Conservation (phyloP, 2,797 vertebrate genomes). For the Enteromius paludinosus region DNA sequence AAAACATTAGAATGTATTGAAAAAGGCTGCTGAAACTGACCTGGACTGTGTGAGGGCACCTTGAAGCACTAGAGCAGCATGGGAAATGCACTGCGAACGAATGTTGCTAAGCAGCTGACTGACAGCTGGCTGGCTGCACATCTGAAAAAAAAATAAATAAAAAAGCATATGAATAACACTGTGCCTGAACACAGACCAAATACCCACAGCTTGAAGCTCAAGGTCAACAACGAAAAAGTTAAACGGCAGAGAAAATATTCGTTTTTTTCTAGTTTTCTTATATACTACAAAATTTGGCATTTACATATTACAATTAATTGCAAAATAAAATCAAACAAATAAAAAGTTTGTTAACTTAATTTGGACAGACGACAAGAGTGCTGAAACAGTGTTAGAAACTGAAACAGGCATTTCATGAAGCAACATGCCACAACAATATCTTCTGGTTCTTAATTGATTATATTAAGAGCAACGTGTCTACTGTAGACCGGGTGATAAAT, state of each 20-base stretch:
- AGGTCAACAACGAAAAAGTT: neutral
- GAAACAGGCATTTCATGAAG: neutral
- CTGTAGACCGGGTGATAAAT: neutral
- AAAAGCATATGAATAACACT: constrained; percentile 26
- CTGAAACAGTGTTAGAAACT: neutral
- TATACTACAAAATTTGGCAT: neutral
- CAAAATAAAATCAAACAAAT: neutral
- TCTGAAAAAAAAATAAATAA: constrained; percentile 73
- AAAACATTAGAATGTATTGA: neutral
- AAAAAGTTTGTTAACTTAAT: neutral
- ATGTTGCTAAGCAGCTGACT: constrained; percentile 99
- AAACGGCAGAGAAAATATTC: neutral
- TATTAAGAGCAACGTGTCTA: constrained; percentile 1
- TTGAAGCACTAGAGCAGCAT: constrained; percentile 94
- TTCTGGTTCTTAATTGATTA: neutral
- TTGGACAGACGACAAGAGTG: neutral
- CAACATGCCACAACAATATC: neutral
- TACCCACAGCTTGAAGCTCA: neutral
- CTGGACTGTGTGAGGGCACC: constrained; percentile 94
- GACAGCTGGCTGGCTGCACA: constrained; percentile 96
- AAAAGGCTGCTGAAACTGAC: constrained; percentile 72
- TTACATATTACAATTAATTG: neutral
- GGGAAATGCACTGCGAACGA: constrained; percentile 98
- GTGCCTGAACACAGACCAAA: neutral
- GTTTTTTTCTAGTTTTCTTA: neutral